These are phyloP conservation scores for Noctua janthe DNA, from an alignment of 2,888 invertebrate genomes.

Conservation along the genomic window DNA sequence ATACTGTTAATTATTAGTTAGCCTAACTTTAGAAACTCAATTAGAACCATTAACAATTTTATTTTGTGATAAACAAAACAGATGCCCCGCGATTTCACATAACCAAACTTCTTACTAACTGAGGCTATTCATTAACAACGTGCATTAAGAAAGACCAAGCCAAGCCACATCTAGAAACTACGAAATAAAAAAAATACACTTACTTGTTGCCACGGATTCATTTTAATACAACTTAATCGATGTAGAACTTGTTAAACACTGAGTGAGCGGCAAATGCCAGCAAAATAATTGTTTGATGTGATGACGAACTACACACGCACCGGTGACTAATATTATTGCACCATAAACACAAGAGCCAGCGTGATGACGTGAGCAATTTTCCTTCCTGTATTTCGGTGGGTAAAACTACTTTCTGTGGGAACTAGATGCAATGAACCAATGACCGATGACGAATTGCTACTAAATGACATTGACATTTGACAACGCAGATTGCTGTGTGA, in stretches of 20 bases:
- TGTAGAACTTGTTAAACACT: slow-evolving; percentile 48
- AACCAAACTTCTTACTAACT: slow-evolving; percentile 34
- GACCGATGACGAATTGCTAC: slow-evolving; percentile 28
- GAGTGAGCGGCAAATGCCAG: slow-evolving; percentile 16
- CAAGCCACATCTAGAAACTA: slow-evolving; percentile 49
- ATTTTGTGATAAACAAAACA: slow-evolving; percentile 86
- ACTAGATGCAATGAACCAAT: slow-evolving; percentile 23
- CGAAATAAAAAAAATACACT: slow-evolving; percentile 64
- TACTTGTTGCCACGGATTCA: slow-evolving; percentile 87
- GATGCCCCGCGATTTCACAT: slow-evolving; percentile 14
- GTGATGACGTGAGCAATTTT: slow-evolving; percentile 53
- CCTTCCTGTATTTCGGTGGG: slow-evolving; percentile 28
- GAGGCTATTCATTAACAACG: slow-evolving; percentile 17
- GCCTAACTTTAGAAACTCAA: not conserved
- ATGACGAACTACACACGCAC: slow-evolving; percentile 49
- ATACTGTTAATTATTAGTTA: not conserved
- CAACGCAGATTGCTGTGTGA: not conserved
- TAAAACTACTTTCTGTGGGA: slow-evolving; percentile 52
- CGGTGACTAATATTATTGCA: slow-evolving; percentile 58
- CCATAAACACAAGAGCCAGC: slow-evolving; percentile 24
- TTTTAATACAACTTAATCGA: slow-evolving; percentile 66
- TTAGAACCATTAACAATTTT: not conserved
- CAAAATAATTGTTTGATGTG: slow-evolving; percentile 26
- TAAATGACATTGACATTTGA: slow-evolving; percentile 33
- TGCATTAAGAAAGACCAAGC: slow-evolving; percentile 41